phyloP scores from a whole-genome alignment of 2,797 vertebrate species.

The Fringilla coelebs region DNA sequence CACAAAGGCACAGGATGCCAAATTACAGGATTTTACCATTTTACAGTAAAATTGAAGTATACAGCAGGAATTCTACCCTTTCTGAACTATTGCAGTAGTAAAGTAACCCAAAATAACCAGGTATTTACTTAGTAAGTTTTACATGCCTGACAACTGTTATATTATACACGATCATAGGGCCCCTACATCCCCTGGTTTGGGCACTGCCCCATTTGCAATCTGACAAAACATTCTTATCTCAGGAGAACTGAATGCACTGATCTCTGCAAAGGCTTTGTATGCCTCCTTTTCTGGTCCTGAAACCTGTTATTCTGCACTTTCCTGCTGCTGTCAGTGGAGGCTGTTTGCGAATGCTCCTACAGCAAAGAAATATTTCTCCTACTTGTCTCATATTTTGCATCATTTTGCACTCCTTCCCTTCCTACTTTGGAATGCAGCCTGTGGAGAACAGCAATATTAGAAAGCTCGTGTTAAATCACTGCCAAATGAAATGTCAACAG shows the following conservation, averaged over 20 bases:
- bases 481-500: conserved; percentile 56
- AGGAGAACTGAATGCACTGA: neutral
- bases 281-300: neutral
- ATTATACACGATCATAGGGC: accelerated
- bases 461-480: conserved; percentile 21
- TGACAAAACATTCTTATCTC: neutral
- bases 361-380: conserved; percentile 9
- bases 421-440: conserved; percentile 14
- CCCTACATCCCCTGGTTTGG: neutral
- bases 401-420: neutral
- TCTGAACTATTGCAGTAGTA: neutral
- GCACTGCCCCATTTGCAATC: neutral
- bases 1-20: neutral
- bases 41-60: neutral
- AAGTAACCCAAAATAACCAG: neutral
- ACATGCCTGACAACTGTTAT: neutral
- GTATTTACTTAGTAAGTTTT: neutral
- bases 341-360: neutral
- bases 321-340: neutral
- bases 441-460: conserved; percentile 15
- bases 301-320: neutral
- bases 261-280: neutral
- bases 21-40: neutral
- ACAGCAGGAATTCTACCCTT: neutral
- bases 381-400: conserved; percentile 17